phyloP scores from a whole-genome alignment of 35 echinoderm and acorn worm genomes.

The Diadema setosum region DNA sequence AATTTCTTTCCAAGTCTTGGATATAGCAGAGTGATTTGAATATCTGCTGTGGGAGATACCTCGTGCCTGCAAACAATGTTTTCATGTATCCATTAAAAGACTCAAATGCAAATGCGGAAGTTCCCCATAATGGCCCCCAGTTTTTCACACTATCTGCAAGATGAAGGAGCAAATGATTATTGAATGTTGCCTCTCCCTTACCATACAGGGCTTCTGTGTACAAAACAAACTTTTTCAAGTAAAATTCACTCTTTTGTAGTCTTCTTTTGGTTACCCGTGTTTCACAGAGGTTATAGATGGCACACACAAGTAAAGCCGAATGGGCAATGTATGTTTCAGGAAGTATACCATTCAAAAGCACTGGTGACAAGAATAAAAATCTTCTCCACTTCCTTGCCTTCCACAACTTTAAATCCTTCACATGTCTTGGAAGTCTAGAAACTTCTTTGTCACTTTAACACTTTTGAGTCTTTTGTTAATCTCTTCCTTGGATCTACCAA shows the following conservation, averaged over 20 bases:
- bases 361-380: slow-evolving; percentile 2
- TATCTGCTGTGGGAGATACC: slow-evolving; percentile 37
- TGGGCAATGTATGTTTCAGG: slow-evolving; percentile 6
- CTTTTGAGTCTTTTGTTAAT: background rate
- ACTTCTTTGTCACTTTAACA: slow-evolving; percentile 22
- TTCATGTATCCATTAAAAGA: background rate
- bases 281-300: background rate
- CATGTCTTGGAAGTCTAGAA: background rate
- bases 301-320: slow-evolving; percentile 18
- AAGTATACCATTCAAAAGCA: slow-evolving; percentile 8
- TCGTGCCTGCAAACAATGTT: slow-evolving; percentile 33
- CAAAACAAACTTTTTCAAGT: slow-evolving; percentile 34
- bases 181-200: slow-evolving; percentile 21
- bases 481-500: background rate
- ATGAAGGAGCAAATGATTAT: slow-evolving; percentile 23
- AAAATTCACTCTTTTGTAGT: background rate
- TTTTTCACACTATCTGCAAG: slow-evolving; percentile 26
- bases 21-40: background rate
- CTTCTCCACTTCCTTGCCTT: slow-evolving; percentile 33
- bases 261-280: background rate
- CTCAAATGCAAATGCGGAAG: slow-evolving; percentile 40
- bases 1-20: background rate
- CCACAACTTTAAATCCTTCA: slow-evolving; percentile 37
- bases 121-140: slow-evolving; percentile 47
- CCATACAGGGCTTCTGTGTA: slow-evolving; percentile 21